Evolutionary conservation across 2,113 vertebrate genomes (phyloP), one percentile per base, ranked within the genome.

Genomic region (Labeo catla): DNA sequence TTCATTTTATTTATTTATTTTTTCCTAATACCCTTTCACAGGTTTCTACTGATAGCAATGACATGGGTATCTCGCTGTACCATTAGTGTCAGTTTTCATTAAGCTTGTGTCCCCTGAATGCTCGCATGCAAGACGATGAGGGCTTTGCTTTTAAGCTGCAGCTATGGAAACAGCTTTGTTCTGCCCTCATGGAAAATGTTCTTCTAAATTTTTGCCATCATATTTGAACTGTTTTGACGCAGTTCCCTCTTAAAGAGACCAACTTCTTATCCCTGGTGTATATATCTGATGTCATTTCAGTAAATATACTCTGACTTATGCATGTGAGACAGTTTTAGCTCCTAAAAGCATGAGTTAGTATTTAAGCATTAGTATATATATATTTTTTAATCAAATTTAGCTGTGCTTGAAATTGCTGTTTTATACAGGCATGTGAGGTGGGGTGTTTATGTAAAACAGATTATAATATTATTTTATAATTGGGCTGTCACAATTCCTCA

Each of bases 91-190:
- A 88, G 79, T 79, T 87, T 84, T 91, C 88, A 91, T 89, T 89
- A 89, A 82, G 84, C 72, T 81, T 76, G 45, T 83, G 81, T 66
- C 81, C 88, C 68, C 34, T 61, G 88, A 87, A 86, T 76, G 84
- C 87, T 82, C 50, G 49, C 89, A 91, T 86, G 87, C 83, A 78
- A 84, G 77, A 82, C 36, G 34, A 81, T 59, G 83, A 84, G 84
- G 83, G 83, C 76, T 78, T 59, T 86, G 83, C 70, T 87, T 83
- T 83, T 85, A 81, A 79, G 73, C 65, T 87, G 90, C 89, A 84
- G 36, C 90, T 88, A 89, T 91, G 89, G 88, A 87, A 90, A 89
- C 89, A 86, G 81, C 83, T 88, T 90, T 88, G 84, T 87, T 89
- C 79, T 83, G 43, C 65, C 81, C 79, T 87, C 85, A 89, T 90